Evolutionary conservation across 1,140 invertebrate species (phyloP), one percentile per base, ranked within the genome.

Genomic region (Chrysopa pallens): DNA sequence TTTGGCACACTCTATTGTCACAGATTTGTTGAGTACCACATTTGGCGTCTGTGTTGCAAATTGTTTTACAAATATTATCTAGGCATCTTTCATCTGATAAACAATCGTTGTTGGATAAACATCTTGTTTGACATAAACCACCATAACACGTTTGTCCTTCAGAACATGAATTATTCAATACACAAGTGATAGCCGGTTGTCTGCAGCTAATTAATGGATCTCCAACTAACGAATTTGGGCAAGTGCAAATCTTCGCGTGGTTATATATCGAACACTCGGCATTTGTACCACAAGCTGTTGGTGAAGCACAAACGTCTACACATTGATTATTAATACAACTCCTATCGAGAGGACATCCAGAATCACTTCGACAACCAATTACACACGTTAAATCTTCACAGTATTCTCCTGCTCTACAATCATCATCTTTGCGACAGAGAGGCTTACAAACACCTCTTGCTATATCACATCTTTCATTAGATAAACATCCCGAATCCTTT

Each of bases 241-340:
- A 93, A 27, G 56, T 66, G 54, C 88, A 93, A 44, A 73, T 56
- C 46, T 79, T 78, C 36, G 67, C 61, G 58, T 91, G 85, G 53
- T 78, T 71, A 42, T 68, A 57, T 2, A 78, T 69, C 28, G 58
- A 55, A 53, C 87, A 91, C 17, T 73, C 49, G 2, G 85, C 79
- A 57, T 91, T 91, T 6, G 74, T 81, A 15, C 85, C 85, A 57
- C 86, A 91, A n/a, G 78, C 72, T n/a, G 76, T 78, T 8, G 79
- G 70, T 37, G 78, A 68, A 1, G 63, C 61, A 51, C 86, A 90
- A 49, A 45, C 47, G 68, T 65, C 66, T 41, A 66, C 60, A 57
- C 87, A 92, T 50, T 80, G 76, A 42, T 79, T 83, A 42, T 76
- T 74, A 37, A 80, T 57, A 50, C 88, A 92, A 15, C 77, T 62